Evolutionary conservation across 2,888 invertebrate species (phyloP).

Genomic region (Ptilodon capucinus): DNA sequence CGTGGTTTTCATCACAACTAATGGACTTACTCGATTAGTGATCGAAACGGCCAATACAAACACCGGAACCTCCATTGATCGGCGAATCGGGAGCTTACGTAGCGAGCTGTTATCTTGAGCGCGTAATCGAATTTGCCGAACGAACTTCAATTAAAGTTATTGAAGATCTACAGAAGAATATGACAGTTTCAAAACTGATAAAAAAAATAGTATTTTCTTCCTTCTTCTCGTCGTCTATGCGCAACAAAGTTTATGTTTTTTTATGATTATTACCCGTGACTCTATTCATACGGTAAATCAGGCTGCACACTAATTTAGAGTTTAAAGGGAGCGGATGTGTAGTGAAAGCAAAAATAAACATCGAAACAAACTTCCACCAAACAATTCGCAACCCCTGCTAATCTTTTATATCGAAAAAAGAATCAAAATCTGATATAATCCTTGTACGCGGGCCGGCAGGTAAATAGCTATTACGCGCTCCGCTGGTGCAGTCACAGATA

Average conservation of each 20-base stretch:
- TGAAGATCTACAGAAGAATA: neutral
- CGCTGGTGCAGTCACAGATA: constrained; percentile 65
- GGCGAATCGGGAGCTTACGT: neutral
- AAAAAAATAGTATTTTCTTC: too few relatives aligned
- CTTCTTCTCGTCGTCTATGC: too few relatives aligned
- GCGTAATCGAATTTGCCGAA: neutral
- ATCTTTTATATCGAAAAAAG: constrained; percentile 60
- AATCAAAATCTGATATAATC: constrained; percentile 72
- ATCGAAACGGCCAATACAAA: neutral
- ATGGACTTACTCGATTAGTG: constrained; percentile 1
- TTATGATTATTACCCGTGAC: too few relatives aligned
- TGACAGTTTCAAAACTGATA: too few relatives aligned
- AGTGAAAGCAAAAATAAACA: too few relatives aligned
- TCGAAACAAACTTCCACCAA: constrained; percentile 35
- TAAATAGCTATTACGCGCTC: constrained; percentile 81
- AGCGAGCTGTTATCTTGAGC: neutral
- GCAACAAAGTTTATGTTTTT: too few relatives aligned
- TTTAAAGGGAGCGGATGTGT: too few relatives aligned
- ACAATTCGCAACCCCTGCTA: constrained; percentile 51
- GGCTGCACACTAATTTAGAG: too few relatives aligned
- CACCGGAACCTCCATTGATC: neutral
- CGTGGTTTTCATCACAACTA: constrained; percentile 2
- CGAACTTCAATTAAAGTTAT: neutral
- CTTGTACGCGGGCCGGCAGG: constrained; percentile 61
- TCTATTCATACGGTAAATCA: too few relatives aligned